A percentile compares a stretch with the other conserved stretches of the same genome.
Evolutionary conservation across 2,113 vertebrate species (phyloP).

Genomic region (Morphnarchus princeps): DNA sequence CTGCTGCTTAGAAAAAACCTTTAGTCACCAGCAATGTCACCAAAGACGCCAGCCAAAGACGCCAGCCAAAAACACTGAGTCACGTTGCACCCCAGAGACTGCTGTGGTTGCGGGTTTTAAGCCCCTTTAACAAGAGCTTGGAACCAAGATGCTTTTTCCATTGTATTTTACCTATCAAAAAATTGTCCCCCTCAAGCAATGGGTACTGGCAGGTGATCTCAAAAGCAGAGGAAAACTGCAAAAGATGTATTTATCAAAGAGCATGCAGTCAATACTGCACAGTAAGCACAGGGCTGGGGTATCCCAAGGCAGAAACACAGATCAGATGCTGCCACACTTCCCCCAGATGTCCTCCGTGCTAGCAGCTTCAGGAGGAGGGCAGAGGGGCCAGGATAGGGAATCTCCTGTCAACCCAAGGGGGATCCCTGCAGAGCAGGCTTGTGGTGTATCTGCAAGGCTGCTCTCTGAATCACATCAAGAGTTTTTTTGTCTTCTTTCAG

Average conservation of each 20-base stretch:
- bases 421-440: background rate
- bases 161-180: background rate
- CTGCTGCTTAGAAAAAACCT: background rate
- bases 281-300: background rate
- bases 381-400: background rate
- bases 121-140: background rate
- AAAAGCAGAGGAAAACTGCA: background rate
- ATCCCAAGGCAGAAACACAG: background rate
- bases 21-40: background rate
- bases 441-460: background rate
- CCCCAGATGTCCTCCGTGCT: background rate
- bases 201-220: background rate
- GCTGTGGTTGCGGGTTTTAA: background rate
- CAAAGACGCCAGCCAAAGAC: background rate
- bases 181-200: background rate
- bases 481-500: background rate
- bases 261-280: background rate
- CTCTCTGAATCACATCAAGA: fast-evolving
- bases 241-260: background rate
- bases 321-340: background rate
- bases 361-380: background rate
- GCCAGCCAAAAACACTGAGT: background rate
- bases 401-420: background rate
- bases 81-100: background rate
- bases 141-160: background rate